Evolutionary conservation across 2,797 vertebrate species (phyloP).

Genomic region (Thamnophis elegans): DNA sequence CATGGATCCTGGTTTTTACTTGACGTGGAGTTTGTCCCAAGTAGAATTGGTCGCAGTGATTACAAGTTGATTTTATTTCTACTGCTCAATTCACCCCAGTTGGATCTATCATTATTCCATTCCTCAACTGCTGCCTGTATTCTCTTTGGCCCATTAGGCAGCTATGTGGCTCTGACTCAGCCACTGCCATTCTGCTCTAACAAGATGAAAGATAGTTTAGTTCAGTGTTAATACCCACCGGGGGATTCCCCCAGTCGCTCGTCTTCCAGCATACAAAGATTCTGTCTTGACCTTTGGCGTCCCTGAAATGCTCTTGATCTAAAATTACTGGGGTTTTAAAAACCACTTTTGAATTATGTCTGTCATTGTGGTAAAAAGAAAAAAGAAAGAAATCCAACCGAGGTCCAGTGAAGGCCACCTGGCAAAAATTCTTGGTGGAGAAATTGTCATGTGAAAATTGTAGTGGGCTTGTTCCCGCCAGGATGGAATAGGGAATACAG

Average conservation of each 20-base stretch:
- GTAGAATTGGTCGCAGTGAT: too few species aligned
- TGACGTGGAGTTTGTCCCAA: too few species aligned
- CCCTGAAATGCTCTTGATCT: slow-evolving; percentile 4
- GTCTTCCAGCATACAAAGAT: background rate
- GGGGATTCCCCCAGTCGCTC: background rate
- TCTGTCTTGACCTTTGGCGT: background rate
- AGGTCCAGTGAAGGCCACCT: background rate
- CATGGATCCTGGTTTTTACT: too few species aligned
- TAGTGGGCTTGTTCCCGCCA: background rate
- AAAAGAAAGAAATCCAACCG: background rate
- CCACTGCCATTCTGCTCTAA: background rate
- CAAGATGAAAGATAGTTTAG: background rate
- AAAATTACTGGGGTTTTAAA: background rate
- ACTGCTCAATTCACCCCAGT: background rate
- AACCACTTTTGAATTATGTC: background rate
- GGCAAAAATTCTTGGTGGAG: too few species aligned
- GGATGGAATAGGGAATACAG: background rate
- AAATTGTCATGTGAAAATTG: background rate
- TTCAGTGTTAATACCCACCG: background rate
- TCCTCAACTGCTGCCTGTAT: background rate
- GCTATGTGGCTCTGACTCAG: background rate
- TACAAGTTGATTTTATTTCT: background rate
- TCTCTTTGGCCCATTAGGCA: background rate
- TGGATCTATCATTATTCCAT: background rate
- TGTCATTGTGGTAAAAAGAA: background rate